These are phyloP conservation scores for Sandelia bainsii DNA, from an alignment of 2,797 vertebrate species.

Conservation along the genomic window DNA sequence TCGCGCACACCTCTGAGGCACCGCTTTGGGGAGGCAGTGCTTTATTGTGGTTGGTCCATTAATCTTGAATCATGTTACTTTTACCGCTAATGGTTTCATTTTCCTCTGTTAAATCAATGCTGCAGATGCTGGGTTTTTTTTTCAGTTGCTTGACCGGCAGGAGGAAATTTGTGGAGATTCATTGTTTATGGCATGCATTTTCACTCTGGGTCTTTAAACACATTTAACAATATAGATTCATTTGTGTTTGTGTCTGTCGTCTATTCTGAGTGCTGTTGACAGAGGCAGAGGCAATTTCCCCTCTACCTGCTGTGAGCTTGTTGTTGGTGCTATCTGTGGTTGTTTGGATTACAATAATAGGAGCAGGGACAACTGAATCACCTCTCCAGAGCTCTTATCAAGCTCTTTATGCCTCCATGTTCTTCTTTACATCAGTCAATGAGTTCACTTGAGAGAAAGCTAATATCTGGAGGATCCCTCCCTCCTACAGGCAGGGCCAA, in stretches of 20 bases:
- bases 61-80: slow-evolving; percentile 47
- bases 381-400: slow-evolving; percentile 43
- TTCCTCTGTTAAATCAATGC: slow-evolving; percentile 55
- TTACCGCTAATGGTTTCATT: slow-evolving; percentile 71
- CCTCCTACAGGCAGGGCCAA: background rate
- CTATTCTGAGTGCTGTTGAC: slow-evolving; percentile 35
- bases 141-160: background rate
- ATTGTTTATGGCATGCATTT: background rate
- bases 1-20: slow-evolving; percentile 27
- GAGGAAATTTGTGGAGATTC: slow-evolving; percentile 14
- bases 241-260: background rate
- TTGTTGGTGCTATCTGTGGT: slow-evolving; percentile 29
- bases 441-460: slow-evolving; percentile 49
- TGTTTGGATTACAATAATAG: slow-evolving; percentile 51
- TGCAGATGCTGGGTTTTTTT: slow-evolving; percentile 12
- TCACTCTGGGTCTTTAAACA: slow-evolving; percentile 1
- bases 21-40: slow-evolving; percentile 28
- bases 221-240: background rate
- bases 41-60: slow-evolving; percentile 64
- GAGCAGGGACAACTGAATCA: slow-evolving; percentile 31
- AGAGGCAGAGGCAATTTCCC: slow-evolving; percentile 52
- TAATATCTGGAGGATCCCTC: slow-evolving; percentile 30
- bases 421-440: slow-evolving; percentile 28
- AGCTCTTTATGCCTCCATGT: slow-evolving; percentile 19
- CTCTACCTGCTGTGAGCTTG: slow-evolving; percentile 31